Percentiles rank a stretch among this genome's conserved stretches.
Conservation (phyloP, 92 coral and sea anemone genomes). For the Diadumene lineata region DNA sequence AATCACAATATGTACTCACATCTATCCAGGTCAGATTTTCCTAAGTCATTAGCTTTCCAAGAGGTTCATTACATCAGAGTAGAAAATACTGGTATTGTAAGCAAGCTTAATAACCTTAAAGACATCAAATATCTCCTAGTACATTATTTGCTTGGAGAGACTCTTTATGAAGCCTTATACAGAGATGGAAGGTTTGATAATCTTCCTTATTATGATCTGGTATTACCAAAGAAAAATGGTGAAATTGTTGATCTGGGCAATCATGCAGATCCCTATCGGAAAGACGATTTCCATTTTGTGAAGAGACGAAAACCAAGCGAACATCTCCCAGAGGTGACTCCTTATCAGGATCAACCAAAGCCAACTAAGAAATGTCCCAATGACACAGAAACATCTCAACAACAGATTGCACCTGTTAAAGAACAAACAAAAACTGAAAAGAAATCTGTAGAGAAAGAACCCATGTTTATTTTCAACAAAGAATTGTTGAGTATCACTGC, state of each 20-base stretch:
- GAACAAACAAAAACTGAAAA: too few relatives aligned
- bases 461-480: not conserved
- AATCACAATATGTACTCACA: not conserved
- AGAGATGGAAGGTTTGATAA: conserved; percentile 13
- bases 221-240: not conserved
- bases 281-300: too few relatives aligned
- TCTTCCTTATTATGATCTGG: not conserved
- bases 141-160: not conserved
- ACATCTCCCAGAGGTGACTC: too few relatives aligned
- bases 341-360: too few relatives aligned
- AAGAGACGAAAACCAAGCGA: too few relatives aligned
- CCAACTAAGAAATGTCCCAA: too few relatives aligned
- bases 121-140: not conserved
- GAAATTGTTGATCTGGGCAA: too few relatives aligned
- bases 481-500: not conserved
- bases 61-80: not conserved
- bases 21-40: not conserved
- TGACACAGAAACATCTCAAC: too few relatives aligned
- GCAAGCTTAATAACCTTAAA: not conserved
- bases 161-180: not conserved
- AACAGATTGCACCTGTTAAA: too few relatives aligned
- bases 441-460: not conserved
- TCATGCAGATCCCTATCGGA: too few relatives aligned
- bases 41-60: not conserved
- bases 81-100: not conserved